phyloP scores from a whole-genome alignment of 2,113 vertebrate genomes.

The Paramormyrops kingsleyae region DNA sequence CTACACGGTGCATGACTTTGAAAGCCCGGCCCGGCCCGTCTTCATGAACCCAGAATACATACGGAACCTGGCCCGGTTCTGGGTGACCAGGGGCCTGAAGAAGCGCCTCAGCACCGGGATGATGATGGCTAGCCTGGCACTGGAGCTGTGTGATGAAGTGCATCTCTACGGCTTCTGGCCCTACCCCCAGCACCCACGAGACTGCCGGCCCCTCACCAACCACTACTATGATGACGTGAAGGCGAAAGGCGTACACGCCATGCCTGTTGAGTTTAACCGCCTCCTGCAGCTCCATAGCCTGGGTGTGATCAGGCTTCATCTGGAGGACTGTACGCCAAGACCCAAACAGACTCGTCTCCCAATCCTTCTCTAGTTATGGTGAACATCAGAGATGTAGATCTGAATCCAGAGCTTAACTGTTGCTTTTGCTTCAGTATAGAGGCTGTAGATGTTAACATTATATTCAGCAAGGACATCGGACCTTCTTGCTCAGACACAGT shows the following conservation, averaged over 20 bases:
- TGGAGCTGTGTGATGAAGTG: neutral
- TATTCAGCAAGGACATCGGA: neutral
- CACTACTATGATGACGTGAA: neutral
- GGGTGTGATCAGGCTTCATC: neutral
- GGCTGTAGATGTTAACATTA: neutral
- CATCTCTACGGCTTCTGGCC: neutral
- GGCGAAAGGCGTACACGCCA: neutral
- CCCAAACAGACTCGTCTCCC: neutral
- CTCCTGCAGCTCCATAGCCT: neutral
- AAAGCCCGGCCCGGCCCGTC: constrained; percentile 59
- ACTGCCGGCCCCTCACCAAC: neutral
- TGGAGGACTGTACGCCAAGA: neutral
- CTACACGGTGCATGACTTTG: constrained; percentile 71
- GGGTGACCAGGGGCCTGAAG: constrained; percentile 72
- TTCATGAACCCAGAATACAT: constrained; percentile 85
- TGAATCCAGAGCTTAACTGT: neutral
- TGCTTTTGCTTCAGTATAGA: neutral
- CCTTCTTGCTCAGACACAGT: neutral
- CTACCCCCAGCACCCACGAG: neutral
- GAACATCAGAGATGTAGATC: neutral
- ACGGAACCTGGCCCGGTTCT: constrained; percentile 69
- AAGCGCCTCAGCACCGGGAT: constrained; percentile 61
- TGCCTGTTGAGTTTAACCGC: neutral
- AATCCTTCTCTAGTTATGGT: neutral
- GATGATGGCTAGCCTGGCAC: neutral